phyloP scores from a whole-genome alignment of 2,797 vertebrate species.

The Antrozous pallidus region DNA sequence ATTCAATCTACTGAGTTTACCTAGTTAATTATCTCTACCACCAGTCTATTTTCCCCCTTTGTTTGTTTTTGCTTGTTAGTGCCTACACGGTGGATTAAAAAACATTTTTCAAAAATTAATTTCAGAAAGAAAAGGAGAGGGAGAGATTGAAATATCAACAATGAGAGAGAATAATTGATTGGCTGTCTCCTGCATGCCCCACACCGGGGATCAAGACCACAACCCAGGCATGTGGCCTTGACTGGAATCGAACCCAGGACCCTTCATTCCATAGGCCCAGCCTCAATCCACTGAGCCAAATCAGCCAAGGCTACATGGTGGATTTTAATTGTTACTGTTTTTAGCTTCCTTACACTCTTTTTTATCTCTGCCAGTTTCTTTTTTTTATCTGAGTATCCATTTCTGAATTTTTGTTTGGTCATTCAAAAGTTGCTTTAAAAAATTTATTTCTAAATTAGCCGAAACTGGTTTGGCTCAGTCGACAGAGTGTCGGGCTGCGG shows the following conservation, averaged over 20 bases:
- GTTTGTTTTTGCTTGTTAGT: neutral
- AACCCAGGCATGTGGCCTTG: no score
- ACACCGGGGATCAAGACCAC: rapidly evolving
- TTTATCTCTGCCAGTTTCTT: neutral
- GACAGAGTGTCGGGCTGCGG: no score
- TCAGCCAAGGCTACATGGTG: neutral
- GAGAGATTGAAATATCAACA: no score
- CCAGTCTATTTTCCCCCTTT: neutral
- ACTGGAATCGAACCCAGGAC: no score
- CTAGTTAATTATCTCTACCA: neutral
- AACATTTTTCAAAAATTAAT: no score
- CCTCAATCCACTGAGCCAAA: no score
- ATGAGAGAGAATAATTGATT: no score
- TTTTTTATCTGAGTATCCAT: neutral
- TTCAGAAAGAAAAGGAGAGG: no score
- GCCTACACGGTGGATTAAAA: neutral
- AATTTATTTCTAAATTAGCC: neutral
- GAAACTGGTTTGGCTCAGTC: no score
- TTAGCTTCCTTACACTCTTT: neutral
- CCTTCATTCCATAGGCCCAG: no score
- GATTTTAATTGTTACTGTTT: neutral
- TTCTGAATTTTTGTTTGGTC: neutral
- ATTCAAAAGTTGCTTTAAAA: neutral
- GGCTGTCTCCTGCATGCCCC: no score
- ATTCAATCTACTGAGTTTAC: neutral